A percentile compares a stretch with the other conserved stretches of the same genome.
phyloP scores from a whole-genome alignment of 2,113 vertebrate genomes.

The Mellivora capensis region DNA sequence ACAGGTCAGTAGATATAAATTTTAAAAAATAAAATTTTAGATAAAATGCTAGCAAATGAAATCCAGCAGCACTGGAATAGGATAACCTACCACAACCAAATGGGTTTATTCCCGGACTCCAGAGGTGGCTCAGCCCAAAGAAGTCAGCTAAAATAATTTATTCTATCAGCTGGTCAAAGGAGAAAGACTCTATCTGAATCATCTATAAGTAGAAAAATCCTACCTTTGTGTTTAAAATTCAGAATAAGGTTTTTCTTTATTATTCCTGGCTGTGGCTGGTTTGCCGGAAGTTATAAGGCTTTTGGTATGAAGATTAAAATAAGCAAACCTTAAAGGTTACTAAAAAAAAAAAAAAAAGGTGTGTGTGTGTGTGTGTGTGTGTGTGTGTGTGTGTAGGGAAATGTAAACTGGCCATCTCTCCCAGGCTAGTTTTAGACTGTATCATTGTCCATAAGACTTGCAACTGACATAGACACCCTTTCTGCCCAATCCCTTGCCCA shows the following conservation, averaged over 20 bases:
- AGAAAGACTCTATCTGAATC: background rate
- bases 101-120: background rate
- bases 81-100: background rate
- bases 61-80: background rate
- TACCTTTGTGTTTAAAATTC: background rate
- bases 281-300: slow-evolving; percentile 9
- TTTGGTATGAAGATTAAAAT: background rate
- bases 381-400: background rate
- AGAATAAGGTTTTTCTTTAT: background rate
- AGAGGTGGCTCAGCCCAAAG: background rate
- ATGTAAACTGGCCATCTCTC: background rate
- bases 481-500: background rate
- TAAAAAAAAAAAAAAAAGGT: background rate
- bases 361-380: too few relatives aligned
- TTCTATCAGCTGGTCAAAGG: background rate
- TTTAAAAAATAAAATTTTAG: background rate
- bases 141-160: background rate
- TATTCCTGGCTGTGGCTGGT: background rate
- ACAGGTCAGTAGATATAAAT: background rate
- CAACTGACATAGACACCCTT: background rate
- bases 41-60: background rate
- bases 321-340: background rate
- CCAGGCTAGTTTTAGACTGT: background rate
- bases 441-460: background rate
- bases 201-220: background rate